Evolutionary conservation across 2,797 vertebrate genomes (phyloP).

Genomic region (Pteropus rufus): DNA sequence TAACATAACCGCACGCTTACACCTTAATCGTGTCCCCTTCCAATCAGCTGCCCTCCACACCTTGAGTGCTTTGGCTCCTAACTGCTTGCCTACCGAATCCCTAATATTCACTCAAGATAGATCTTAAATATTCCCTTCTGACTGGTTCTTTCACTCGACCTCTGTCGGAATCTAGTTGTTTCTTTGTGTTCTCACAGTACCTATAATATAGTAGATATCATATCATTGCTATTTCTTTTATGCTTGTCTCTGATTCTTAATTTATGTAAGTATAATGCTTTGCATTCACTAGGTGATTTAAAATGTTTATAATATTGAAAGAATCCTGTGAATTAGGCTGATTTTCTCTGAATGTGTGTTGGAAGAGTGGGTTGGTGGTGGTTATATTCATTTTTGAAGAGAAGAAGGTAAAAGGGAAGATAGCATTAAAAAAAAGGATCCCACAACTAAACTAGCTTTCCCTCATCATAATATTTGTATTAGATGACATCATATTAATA

Average conservation of each 20-base stretch:
- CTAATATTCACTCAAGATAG: background rate
- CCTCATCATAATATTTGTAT: constrained; percentile 19
- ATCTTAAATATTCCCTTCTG: background rate
- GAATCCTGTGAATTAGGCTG: background rate
- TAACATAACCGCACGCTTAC: accelerated
- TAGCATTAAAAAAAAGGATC: background rate
- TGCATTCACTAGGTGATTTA: background rate
- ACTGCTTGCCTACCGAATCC: background rate
- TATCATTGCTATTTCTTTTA: background rate
- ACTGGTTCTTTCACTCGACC: background rate
- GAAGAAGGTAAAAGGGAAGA: background rate
- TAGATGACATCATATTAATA: background rate
- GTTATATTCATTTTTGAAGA: background rate
- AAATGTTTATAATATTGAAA: background rate
- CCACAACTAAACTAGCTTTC: background rate
- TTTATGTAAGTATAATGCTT: background rate
- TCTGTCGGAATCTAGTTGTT: background rate
- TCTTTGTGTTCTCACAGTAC: background rate
- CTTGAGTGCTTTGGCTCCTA: background rate
- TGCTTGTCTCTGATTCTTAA: background rate
- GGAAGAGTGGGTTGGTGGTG: background rate
- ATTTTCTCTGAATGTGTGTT: background rate
- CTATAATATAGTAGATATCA: background rate
- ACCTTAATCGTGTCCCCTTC: background rate
- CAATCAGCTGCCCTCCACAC: background rate